Conservation (phyloP, 2,797 vertebrate genomes). For the Cirrhinus mrigala region DNA sequence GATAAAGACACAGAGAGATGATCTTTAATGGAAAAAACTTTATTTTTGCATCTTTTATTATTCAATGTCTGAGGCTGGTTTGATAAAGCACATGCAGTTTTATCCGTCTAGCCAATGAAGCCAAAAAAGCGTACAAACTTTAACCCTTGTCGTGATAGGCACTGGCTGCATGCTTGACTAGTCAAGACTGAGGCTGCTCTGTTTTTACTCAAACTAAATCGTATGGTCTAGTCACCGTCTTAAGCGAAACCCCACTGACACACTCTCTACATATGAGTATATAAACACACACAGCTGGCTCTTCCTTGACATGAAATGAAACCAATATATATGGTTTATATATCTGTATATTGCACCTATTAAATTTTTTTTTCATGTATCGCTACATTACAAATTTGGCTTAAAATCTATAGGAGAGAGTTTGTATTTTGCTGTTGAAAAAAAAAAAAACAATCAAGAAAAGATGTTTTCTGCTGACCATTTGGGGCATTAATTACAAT, state of each 20-base stretch:
- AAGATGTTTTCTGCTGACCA: too few species aligned
- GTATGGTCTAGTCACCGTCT: not conserved
- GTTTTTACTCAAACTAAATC: slow-evolving; percentile 36
- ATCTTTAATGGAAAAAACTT: not conserved
- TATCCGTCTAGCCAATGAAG: not conserved
- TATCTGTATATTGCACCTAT: not conserved
- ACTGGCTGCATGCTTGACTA: slow-evolving; percentile 1
- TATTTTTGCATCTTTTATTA: not conserved
- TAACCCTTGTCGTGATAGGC: slow-evolving; percentile 19
- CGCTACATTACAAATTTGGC: too few species aligned
- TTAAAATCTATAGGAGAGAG: too few species aligned
- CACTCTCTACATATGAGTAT: not conserved
- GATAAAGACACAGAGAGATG: not conserved
- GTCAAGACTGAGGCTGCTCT: slow-evolving; percentile 11
- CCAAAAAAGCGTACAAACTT: not conserved
- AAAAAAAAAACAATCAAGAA: too few species aligned
- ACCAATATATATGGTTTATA: not conserved
- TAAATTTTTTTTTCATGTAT: too few species aligned
- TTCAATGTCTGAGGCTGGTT: slow-evolving; percentile 1
- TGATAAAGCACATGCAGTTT: not conserved
- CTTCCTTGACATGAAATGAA: not conserved
- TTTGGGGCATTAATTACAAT: too few species aligned
- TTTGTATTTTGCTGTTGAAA: too few species aligned
- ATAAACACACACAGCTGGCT: not conserved
- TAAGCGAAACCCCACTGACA: not conserved